These are phyloP conservation scores for Notothenia rossii DNA, from an alignment of 2,113 vertebrate genomes.

Conservation along the genomic window DNA sequence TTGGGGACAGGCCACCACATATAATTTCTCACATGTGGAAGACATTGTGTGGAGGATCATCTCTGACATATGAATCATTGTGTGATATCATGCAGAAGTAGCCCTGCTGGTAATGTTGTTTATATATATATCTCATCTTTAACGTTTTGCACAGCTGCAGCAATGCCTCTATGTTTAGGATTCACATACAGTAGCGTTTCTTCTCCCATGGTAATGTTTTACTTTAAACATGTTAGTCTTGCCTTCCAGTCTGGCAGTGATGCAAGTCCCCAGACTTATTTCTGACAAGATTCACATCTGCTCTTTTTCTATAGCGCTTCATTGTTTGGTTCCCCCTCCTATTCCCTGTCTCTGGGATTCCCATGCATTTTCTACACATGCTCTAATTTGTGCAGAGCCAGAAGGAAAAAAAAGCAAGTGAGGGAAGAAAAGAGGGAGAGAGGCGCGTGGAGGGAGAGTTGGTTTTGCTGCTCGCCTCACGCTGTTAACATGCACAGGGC, in stretches of 20 bases:
- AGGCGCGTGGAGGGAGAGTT: slow-evolving; percentile 9
- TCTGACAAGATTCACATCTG: slow-evolving; percentile 27
- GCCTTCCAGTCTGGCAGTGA: slow-evolving; percentile 41
- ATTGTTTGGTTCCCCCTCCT: neutral
- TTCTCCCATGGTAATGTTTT: neutral
- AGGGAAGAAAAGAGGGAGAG: neutral
- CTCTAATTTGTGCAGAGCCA: slow-evolving; percentile 29
- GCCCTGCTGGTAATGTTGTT: slow-evolving; percentile 6
- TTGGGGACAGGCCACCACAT: neutral
- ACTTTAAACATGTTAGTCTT: slow-evolving; percentile 16
- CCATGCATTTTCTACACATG: slow-evolving; percentile 23
- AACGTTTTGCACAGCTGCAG: slow-evolving; percentile 14
- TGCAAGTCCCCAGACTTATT: slow-evolving; percentile 18
- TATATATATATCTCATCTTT: slow-evolving; percentile 28
- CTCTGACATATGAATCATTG: slow-evolving; percentile 45
- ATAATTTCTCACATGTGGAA: neutral
- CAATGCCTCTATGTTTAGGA: neutral
- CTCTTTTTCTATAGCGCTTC: neutral
- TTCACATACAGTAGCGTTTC: neutral
- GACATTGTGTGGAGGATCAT: neutral
- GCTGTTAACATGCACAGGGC: slow-evolving; percentile 50
- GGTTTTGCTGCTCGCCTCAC: slow-evolving; percentile 37
- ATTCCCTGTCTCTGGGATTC: neutral
- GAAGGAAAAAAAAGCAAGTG: slow-evolving; percentile 20
- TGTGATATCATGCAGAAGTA: slow-evolving; percentile 24